Evolutionary conservation across 2,797 vertebrate genomes (phyloP), one percentile per base, ranked within the genome.

Genomic region (Esox masquinongy): DNA sequence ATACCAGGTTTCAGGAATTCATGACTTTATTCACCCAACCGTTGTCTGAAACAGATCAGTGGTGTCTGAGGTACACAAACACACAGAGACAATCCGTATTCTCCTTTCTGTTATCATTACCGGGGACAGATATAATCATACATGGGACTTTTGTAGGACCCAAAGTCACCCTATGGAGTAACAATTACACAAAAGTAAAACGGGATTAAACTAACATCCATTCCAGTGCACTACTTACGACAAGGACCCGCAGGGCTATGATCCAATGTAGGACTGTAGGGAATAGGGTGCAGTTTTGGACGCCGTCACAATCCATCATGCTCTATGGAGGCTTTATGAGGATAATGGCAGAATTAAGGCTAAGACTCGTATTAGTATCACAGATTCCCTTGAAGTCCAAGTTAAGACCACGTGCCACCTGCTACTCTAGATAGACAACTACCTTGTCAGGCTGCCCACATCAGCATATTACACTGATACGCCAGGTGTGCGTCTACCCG

Each of bases 281-380:
- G n/a, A 59, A 24, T 59, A 22, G n/a, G 56, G 22, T 59, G 9
- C 9, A n/a, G 2, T 59, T 22, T 59, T 9, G 22, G 56, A 59
- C 11, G 1, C 17, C 6, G 0, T 16, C n/a, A 22, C 56, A 59
- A 16, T 59, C 56, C 56, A 59, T 14, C 19, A 59, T 59, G 11
- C n/a, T 19, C n/a, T 24, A 24, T 59, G 22, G 22, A 22, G 22
- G 56, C 22, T 22, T 24, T 22, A 56, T 8, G 56, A 59, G 22
- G 87, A 90, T 80, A 88, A 85, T 84, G 80, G 80, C 70, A 78
- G 87, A 90, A 91, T 92, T 90, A 90, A 61, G 43, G 76, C 74
- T 89, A 94, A 89, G 90, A 90, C 83, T 81, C 83, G 92, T 92
- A 90, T 80, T 86, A 83, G 87, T 83, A 88, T 89, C 90, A 59